Evolutionary conservation across 2,888 invertebrate species (phyloP).

Genomic region (Philereme transversata): DNA sequence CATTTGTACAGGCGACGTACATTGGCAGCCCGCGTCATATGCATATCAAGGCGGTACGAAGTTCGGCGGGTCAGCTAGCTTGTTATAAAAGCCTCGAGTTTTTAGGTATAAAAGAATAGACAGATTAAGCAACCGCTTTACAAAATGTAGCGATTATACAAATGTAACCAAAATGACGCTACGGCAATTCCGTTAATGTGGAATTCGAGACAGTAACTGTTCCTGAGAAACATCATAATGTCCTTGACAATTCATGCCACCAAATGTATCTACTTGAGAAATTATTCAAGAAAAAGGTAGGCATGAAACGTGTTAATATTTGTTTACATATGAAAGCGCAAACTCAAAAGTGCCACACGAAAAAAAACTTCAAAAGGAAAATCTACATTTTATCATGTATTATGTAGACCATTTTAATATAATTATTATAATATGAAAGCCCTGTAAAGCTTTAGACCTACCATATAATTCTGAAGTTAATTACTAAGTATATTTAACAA

Average conservation of each 20-base stretch:
- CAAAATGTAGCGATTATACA: constrained; percentile 28
- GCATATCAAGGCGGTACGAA: too few relatives aligned
- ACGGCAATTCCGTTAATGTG: constrained; percentile 28
- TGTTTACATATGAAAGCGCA: constrained; percentile 19
- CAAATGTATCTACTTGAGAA: constrained; percentile 15
- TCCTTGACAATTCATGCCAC: constrained; percentile 16
- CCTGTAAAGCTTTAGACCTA: too few relatives aligned
- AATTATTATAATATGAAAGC: too few relatives aligned
- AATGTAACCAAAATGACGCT: constrained; percentile 9
- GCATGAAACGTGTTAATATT: constrained; percentile 30
- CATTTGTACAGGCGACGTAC: too few relatives aligned
- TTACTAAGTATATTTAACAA: neutral
- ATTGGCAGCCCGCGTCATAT: too few relatives aligned
- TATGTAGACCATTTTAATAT: neutral
- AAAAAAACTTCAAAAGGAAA: constrained; percentile 17
- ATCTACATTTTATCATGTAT: constrained; percentile 6
- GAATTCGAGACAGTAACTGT: constrained; percentile 8
- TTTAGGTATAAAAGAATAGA: constrained; percentile 14
- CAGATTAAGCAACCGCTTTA: constrained; percentile 16
- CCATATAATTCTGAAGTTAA: too few relatives aligned
- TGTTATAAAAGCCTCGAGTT: neutral
- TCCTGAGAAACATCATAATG: constrained; percentile 30
- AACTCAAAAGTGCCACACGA: constrained; percentile 5
- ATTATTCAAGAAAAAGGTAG: constrained; percentile 28
- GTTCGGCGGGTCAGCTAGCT: too few relatives aligned